Conservation (phyloP, 2,113 vertebrate genomes). For the Nipponia nippon region DNA sequence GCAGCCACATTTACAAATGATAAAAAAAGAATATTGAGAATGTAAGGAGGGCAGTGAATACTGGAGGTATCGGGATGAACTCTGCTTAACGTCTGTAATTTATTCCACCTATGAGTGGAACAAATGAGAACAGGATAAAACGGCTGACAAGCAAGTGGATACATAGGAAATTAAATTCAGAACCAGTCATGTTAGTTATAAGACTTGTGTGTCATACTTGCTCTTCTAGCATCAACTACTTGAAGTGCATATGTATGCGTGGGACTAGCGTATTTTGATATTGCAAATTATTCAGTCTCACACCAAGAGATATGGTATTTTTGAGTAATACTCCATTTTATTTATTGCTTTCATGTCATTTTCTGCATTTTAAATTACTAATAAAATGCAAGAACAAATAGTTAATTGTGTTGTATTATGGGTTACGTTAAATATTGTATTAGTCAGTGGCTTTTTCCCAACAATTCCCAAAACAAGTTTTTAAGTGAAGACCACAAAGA, state of each 20-base stretch:
- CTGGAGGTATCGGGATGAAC: neutral
- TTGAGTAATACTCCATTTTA: neutral
- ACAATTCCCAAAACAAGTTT: slow-evolving; percentile 1
- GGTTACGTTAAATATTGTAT: slow-evolving; percentile 11
- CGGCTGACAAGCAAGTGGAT: neutral
- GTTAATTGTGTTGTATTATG: neutral
- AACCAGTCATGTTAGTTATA: neutral
- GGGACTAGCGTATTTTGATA: neutral
- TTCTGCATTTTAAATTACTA: slow-evolving; percentile 31
- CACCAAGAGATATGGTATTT: neutral
- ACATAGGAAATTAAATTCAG: neutral
- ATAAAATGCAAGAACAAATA: slow-evolving; percentile 41
- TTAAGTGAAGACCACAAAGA: slow-evolving; percentile 23
- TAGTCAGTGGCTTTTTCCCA: neutral
- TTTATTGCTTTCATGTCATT: slow-evolving; percentile 27
- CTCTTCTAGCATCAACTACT: neutral
- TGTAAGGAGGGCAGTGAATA: neutral
- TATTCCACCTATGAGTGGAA: neutral
- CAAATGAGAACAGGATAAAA: neutral
- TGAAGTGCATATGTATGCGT: neutral
- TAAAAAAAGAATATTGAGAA: neutral
- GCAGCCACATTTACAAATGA: neutral
- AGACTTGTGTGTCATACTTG: neutral
- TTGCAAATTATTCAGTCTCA: neutral
- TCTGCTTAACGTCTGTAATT: neutral